Evolutionary conservation across 2,888 invertebrate species (phyloP), one percentile per base, ranked within the genome.

Genomic region (Nematopogon swammerdamellus): DNA sequence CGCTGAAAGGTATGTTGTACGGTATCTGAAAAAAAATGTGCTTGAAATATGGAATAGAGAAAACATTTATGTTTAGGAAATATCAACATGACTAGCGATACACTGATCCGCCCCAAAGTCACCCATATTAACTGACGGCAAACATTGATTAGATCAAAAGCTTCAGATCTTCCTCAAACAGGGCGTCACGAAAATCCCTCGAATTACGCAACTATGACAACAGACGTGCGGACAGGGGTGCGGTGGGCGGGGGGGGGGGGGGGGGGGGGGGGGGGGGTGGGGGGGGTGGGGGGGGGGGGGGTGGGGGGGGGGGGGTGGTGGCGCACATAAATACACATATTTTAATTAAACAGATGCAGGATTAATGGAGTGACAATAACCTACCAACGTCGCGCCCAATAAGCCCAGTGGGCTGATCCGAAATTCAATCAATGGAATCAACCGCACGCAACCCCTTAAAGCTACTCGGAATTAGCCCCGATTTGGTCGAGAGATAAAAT

Each of bases 321-420:
- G 36, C 11, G 36, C 36, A 14, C 36, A 36, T 36, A 14, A 36
- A 36, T 36, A 36, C 36, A 14, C 14, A 56, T 61, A 62, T 69
- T 72, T 64, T 74, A 72, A 74, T 73, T 73, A 72, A 71, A 69
- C 65, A 64, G 63, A 63, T 63, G 57, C 58, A 52, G 68, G 70
- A 72, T 74, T 72, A 75, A 73, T 74, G 72, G 70, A 64, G 72
- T 75, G 76, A 75, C 75, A 74, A 75, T 75, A 75, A 75, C 75
- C 70, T 74, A 67, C 68, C 61, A 63, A 67, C 64, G 60, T 64
- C 63, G 59, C 62, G 61, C 60, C 63, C 62, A 60, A 59, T 58
- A 61, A 66, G 64, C 59, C 58, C 58, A 56, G 36, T 8, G 62
- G 70, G 74, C 72, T 76, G 66, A 74, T 68, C 70, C 71, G 58